These are phyloP conservation scores for Synanthedon andrenaeformis DNA, from an alignment of 2,888 invertebrate species.

Conservation along the genomic window DNA sequence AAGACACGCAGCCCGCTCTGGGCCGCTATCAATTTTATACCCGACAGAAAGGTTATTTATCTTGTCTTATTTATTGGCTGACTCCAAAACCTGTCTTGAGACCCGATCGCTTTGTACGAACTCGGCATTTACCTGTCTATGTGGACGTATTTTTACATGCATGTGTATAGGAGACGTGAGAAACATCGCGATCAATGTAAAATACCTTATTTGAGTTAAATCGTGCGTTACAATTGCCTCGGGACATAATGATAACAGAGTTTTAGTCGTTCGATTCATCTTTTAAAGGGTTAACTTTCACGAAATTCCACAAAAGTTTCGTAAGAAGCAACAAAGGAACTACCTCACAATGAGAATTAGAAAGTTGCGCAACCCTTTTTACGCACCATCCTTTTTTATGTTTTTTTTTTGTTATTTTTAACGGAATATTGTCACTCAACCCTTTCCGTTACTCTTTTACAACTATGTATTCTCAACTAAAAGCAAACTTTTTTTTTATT, in stretches of 20 bases:
- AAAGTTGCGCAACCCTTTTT: constrained; percentile 69
- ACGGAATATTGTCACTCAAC: constrained; percentile 52
- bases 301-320: constrained; percentile 47
- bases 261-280: neutral
- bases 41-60: constrained; percentile 64
- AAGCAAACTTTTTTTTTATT: no score
- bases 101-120: constrained; percentile 42
- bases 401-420: constrained; percentile 54
- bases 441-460: constrained; percentile 60
- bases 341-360: constrained; percentile 61
- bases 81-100: constrained; percentile 58
- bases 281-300: constrained; percentile 53
- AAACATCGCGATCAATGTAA: neutral
- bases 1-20: constrained; percentile 28
- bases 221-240: constrained; percentile 24
- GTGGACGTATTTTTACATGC: constrained; percentile 17
- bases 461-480: constrained; percentile 2
- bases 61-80: constrained; percentile 66
- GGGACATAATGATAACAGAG: neutral
- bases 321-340: constrained; percentile 30
- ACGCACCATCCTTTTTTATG: constrained; percentile 45
- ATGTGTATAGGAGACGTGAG: constrained; percentile 2
- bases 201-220: constrained; percentile 15
- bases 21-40: constrained; percentile 67
- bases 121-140: constrained; percentile 38